Evolutionary conservation across 2,797 vertebrate genomes (phyloP).

Genomic region (Megalops cyprinoides): DNA sequence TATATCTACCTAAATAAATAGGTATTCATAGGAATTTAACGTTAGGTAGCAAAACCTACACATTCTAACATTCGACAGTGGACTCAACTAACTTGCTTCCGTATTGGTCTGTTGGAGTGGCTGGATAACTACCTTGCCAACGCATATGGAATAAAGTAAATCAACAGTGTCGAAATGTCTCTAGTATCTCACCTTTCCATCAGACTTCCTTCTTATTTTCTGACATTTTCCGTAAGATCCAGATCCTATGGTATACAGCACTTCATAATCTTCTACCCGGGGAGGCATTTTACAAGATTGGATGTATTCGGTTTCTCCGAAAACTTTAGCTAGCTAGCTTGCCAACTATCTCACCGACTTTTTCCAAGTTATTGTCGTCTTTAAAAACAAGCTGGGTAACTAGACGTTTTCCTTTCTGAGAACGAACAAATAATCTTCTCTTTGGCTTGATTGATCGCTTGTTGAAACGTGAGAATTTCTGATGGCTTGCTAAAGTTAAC

Average conservation of each 20-base stretch:
- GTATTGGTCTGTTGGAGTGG: too few species aligned
- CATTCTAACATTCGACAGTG: too few species aligned
- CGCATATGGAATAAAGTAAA: too few species aligned
- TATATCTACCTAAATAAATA: too few species aligned
- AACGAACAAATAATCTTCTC: not conserved
- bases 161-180: not conserved
- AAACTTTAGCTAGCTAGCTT: not conserved
- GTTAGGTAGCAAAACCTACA: too few species aligned
- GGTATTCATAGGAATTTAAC: too few species aligned
- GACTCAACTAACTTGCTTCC: too few species aligned
- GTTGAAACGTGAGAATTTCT: not conserved
- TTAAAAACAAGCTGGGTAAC: not conserved
- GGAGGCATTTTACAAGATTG: constrained; percentile 79
- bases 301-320: not conserved
- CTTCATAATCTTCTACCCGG: constrained; percentile 87
- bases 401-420: not conserved
- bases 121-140: too few species aligned
- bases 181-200: constrained; percentile 81
- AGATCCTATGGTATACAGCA: constrained; percentile 85
- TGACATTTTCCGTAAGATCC: constrained; percentile 93
- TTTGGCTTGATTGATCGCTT: not conserved
- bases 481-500: not conserved
- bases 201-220: constrained; percentile 86
- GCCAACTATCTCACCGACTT: not conserved
- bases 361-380: not conserved